These are phyloP conservation scores for Eupithecia abbreviata DNA, from an alignment of 2,888 invertebrate species.

Conservation along the genomic window DNA sequence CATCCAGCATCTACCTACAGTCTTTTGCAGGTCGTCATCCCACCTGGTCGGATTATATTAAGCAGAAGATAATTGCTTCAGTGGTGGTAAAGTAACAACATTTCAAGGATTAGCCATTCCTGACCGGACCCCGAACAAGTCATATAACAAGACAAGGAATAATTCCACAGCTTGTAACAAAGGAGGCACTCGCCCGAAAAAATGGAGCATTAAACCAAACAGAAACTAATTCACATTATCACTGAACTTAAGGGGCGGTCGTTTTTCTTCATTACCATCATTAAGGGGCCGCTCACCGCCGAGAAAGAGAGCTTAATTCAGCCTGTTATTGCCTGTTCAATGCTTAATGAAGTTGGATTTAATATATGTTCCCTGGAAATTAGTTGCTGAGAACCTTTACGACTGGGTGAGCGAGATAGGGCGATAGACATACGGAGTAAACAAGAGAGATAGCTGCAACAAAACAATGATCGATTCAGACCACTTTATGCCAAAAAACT, in stretches of 20 bases:
- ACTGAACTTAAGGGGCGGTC: constrained; percentile 50
- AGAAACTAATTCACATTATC: constrained; percentile 57
- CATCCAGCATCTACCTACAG: too few relatives aligned
- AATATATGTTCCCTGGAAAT: constrained; percentile 58
- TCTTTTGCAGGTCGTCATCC: too few relatives aligned
- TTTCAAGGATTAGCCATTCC: neutral
- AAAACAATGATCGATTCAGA: neutral
- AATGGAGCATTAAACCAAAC: constrained; percentile 50
- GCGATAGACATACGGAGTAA: constrained; percentile 6
- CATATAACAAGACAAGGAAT: constrained; percentile 19
- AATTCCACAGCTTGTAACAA: constrained; percentile 34
- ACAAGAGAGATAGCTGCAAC: constrained; percentile 13
- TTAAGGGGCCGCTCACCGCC: constrained; percentile 47
- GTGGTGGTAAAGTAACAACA: neutral
- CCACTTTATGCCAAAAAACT: neutral
- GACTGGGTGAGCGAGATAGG: constrained; percentile 29
- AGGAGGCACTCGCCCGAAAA: constrained; percentile 46
- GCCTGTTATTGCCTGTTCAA: constrained; percentile 68
- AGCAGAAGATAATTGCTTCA: neutral
- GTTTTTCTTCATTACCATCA: constrained; percentile 57
- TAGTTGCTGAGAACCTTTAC: constrained; percentile 43
- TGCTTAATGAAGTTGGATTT: constrained; percentile 68
- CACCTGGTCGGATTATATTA: too few relatives aligned
- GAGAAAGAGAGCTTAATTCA: constrained; percentile 56
- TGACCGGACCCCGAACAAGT: neutral